phyloP scores from a whole-genome alignment of 2,113 vertebrate genomes.

The Sterna hirundo region DNA sequence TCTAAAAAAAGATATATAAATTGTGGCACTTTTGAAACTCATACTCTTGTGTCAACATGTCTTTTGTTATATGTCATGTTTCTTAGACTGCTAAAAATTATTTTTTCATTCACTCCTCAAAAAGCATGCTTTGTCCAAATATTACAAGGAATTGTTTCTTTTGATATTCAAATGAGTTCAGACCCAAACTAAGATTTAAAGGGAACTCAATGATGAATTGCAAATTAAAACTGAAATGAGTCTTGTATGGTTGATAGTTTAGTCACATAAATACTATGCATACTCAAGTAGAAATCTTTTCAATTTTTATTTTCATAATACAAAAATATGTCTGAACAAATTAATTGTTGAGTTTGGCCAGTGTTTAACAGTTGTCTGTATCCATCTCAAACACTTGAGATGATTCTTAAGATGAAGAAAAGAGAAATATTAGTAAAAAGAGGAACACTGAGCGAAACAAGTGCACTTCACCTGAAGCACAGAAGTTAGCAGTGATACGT shows the following conservation, averaged over 20 bases:
- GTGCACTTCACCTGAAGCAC: background rate
- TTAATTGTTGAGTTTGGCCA: background rate
- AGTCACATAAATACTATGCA: background rate
- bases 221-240: conserved; percentile 28
- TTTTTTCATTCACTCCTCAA: conserved; percentile 11
- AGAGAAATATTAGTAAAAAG: background rate
- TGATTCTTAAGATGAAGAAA: background rate
- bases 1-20: conserved; percentile 12
- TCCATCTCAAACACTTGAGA: background rate
- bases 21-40: background rate
- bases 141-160: conserved; percentile 32
- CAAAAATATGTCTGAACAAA: background rate
- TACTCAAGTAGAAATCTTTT: background rate
- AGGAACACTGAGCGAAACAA: background rate
- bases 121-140: conserved; percentile 19
- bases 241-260: background rate
- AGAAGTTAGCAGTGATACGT: background rate
- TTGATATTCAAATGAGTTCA: conserved; percentile 16
- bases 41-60: background rate
- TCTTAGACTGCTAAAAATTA: background rate
- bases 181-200: conserved; percentile 31
- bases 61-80: background rate
- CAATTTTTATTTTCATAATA: background rate
- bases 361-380: background rate
- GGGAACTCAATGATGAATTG: conserved; percentile 1